Conservation (phyloP, 2,797 vertebrate species). For the Neoniphon sammara region DNA sequence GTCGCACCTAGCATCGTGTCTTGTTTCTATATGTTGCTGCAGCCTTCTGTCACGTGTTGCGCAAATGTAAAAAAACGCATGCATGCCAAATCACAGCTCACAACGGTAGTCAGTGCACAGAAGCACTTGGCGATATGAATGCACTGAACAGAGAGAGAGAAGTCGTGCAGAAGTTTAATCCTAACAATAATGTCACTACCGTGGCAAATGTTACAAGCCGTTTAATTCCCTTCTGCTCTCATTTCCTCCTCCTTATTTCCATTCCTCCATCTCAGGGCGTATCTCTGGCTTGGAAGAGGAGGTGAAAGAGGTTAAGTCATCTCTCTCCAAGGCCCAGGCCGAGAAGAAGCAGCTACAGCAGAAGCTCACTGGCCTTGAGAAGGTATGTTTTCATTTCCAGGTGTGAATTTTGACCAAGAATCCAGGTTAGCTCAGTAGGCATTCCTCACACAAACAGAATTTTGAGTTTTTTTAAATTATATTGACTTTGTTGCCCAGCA, state of each 20-base stretch:
- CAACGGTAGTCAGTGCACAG: not conserved
- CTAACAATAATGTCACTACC: not conserved
- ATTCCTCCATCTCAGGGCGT: conserved; percentile 76
- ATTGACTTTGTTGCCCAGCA: not conserved
- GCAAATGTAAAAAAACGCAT: not conserved
- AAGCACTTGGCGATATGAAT: not conserved
- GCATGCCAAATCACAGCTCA: not conserved
- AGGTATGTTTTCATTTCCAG: conserved; percentile 79
- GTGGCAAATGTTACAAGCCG: not conserved
- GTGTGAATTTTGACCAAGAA: not conserved
- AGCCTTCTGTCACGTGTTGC: not conserved
- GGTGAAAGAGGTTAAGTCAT: conserved; percentile 86
- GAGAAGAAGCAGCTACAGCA: conserved; percentile 93
- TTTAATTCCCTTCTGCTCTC: not conserved
- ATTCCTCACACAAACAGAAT: not conserved
- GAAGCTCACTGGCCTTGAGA: conserved; percentile 89
- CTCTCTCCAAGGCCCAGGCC: conserved; percentile 82
- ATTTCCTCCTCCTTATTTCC: not conserved
- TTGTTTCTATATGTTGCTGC: not conserved
- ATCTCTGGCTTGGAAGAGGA: conserved; percentile 89
- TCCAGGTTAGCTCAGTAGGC: not conserved
- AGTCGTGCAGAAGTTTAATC: not conserved
- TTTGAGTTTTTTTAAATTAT: not conserved
- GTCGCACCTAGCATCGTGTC: conserved; percentile 8
- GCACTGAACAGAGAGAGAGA: not conserved